Conservation (phyloP, 2,797 vertebrate genomes). For the Columba guinea region DNA sequence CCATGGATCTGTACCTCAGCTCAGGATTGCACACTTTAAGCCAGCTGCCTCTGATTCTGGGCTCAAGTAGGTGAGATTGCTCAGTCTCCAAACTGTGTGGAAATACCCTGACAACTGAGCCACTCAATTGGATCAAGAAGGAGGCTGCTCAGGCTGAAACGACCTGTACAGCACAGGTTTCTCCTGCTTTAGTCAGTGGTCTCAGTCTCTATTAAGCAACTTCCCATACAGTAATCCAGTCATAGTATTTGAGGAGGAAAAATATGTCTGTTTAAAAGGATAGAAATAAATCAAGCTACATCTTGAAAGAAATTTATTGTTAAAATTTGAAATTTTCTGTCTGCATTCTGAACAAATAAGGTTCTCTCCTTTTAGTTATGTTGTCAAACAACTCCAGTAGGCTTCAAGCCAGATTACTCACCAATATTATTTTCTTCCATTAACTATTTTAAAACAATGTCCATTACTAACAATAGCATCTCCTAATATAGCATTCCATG, state of each 20-base stretch:
- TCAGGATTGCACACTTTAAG: background rate
- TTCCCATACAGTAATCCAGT: background rate
- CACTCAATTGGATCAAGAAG: background rate
- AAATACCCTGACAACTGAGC: background rate
- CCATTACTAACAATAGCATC: background rate
- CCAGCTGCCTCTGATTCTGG: background rate
- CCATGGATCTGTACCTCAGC: rapidly evolving
- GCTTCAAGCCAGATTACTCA: background rate
- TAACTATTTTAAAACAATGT: conserved; percentile 17
- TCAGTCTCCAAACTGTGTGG: background rate
- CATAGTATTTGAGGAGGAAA: background rate
- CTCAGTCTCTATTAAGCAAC: background rate
- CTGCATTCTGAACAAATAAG: background rate
- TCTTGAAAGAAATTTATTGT: background rate
- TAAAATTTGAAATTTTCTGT: background rate
- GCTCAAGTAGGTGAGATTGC: too few relatives aligned
- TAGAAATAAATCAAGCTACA: background rate
- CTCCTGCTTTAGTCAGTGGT: background rate
- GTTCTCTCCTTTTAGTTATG: background rate
- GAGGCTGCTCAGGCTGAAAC: background rate
- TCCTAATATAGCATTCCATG: background rate
- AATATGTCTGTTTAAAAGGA: background rate
- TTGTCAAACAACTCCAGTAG: background rate
- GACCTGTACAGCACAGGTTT: background rate
- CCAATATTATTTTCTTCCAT: background rate